phyloP scores from a whole-genome alignment of 2,797 vertebrate genomes.

The Tragelaphus oryx region DNA sequence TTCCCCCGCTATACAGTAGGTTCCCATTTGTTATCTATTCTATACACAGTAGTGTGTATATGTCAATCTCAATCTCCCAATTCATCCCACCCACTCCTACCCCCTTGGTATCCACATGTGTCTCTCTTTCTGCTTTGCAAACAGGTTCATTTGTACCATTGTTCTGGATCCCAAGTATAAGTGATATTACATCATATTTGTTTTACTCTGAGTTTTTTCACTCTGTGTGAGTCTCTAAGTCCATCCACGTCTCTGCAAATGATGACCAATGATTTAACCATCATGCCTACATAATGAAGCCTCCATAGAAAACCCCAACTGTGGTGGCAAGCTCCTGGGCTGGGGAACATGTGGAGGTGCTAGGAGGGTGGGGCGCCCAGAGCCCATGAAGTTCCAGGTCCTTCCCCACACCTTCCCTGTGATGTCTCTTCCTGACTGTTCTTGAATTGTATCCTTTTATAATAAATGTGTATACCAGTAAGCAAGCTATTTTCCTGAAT shows the following conservation, averaged over 20 bases:
- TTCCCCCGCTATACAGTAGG: not conserved
- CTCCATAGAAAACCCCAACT: not conserved
- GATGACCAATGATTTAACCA: not conserved
- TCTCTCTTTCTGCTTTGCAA: not conserved
- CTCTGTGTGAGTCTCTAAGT: not conserved
- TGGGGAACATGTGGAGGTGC: not conserved
- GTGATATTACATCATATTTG: not conserved
- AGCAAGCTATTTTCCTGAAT: not conserved
- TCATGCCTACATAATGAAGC: not conserved
- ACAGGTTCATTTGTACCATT: not conserved
- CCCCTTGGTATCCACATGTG: not conserved
- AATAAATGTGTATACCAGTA: not conserved
- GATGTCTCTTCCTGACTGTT: not conserved
- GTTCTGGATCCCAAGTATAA: not conserved
- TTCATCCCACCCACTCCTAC: not conserved
- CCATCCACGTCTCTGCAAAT: not conserved
- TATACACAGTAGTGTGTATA: not conserved
- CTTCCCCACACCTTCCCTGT: not conserved
- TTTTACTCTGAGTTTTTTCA: not conserved
- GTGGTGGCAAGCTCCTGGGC: not conserved
- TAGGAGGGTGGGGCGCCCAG: fast-evolving
- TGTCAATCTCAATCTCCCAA: not conserved
- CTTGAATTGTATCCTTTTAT: not conserved
- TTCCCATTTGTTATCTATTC: not conserved
- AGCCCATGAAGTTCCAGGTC: not conserved